phyloP scores from a whole-genome alignment of 2,888 invertebrate species.

The Therioaphis trifolii region DNA sequence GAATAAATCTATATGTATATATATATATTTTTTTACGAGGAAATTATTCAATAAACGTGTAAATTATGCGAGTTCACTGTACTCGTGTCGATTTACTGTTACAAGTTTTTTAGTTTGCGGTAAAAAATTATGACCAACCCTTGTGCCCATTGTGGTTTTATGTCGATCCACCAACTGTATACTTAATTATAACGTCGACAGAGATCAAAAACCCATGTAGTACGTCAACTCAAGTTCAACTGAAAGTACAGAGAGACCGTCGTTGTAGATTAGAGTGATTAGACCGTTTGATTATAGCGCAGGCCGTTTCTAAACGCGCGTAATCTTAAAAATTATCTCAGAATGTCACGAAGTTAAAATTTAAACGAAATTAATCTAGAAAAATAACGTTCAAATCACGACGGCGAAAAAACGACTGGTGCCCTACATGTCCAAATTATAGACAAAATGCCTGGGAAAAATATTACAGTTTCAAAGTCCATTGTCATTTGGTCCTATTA shows the following conservation, averaged over 20 bases:
- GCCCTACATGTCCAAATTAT: neutral
- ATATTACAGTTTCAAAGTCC: too few relatives aligned
- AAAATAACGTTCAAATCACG: slow-evolving; percentile 33
- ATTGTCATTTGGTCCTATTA: too few relatives aligned
- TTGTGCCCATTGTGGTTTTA: slow-evolving; percentile 18
- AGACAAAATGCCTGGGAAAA: slow-evolving; percentile 1
- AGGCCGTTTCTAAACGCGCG: neutral
- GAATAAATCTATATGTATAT: too few relatives aligned
- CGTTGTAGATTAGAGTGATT: too few relatives aligned
- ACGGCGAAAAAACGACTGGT: slow-evolving; percentile 1
- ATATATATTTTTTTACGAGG: neutral
- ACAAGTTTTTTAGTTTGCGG: neutral
- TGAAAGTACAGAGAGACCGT: too few relatives aligned
- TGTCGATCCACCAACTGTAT: neutral
- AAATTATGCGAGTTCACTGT: slow-evolving; percentile 2
- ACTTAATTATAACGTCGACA: slow-evolving; percentile 1
- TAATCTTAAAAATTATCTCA: slow-evolving; percentile 37
- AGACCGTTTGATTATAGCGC: slow-evolving; percentile 37
- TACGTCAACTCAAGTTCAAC: neutral
- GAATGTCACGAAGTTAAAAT: slow-evolving; percentile 34
- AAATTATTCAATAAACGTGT: neutral
- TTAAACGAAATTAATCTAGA: slow-evolving; percentile 4
- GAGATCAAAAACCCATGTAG: neutral
- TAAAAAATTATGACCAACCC: neutral
- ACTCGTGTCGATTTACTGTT: neutral